Evolutionary conservation across 2,888 invertebrate species (phyloP).

Genomic region (Pachydiplax longipennis): DNA sequence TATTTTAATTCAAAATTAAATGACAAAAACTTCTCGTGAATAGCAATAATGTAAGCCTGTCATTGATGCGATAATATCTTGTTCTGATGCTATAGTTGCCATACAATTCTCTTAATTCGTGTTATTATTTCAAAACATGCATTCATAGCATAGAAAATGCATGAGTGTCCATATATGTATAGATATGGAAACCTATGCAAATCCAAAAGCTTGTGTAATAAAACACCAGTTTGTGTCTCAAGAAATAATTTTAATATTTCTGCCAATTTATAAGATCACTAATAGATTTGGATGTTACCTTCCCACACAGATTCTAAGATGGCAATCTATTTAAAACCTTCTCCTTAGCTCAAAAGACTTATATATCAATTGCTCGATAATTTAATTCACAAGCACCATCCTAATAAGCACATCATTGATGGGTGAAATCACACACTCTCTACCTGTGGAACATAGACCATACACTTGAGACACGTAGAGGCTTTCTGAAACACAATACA

Average conservation of each 20-base stretch:
- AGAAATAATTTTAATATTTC: constrained; percentile 35
- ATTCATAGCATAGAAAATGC: too few species aligned
- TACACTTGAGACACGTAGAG: constrained; percentile 19
- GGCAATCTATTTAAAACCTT: constrained; percentile 13
- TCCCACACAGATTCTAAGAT: constrained; percentile 19
- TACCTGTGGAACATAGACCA: constrained; percentile 28
- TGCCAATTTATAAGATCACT: constrained; percentile 33
- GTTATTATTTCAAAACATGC: too few species aligned
- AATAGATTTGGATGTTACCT: constrained; percentile 29
- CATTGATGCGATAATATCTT: too few species aligned
- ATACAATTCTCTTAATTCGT: too few species aligned
- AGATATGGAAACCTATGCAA: too few species aligned
- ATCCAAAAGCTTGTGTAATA: not conserved
- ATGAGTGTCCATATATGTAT: too few species aligned
- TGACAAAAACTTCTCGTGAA: too few species aligned
- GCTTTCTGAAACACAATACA: not conserved
- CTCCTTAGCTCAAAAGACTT: not conserved
- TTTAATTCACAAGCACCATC: constrained; percentile 29
- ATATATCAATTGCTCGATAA: not conserved
- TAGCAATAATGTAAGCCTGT: too few species aligned
- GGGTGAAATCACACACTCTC: constrained; percentile 24
- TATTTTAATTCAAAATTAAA: too few species aligned
- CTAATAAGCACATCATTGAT: constrained; percentile 8
- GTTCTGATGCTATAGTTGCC: too few species aligned
- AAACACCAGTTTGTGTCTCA: constrained; percentile 12